Base-by-base conservation (phyloP, 2,113 vertebrate species). In the Cheirogaleus medius region DNA sequence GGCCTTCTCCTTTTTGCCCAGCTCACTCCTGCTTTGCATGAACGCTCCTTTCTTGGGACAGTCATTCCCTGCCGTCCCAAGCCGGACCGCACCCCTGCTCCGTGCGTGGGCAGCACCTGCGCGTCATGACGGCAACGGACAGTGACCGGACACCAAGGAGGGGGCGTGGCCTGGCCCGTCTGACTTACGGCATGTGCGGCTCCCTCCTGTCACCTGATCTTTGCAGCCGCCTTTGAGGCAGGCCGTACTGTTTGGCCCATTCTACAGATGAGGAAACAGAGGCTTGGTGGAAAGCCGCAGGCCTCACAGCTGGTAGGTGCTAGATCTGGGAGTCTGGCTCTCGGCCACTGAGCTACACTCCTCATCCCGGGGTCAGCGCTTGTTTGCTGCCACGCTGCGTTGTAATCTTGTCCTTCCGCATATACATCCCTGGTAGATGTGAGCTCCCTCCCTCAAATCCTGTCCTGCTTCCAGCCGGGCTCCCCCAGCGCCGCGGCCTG, bases 161-260 rank as follows among this genome's bases (percentile, higher is more conserved):
- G 27, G 52, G 64, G 63, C 27, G 1, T 4, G 18, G 27, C 39
- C 37, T 8, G 18, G 2, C 12, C 63, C 7, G 1, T 20, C 49
- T 68, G 13, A 1, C 63, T 21, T 2, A 5, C 2, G 56, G n/a
- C 1, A 0, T 4, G 12, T 18, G 0, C 8, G 8, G 5, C 25
- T 64, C 13, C 39, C 21, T 44, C 52, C 21, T 64, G 52, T 49
- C 20, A 0, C 32, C 90, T 27, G 20, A 27, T n/a, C 49, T 82
- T 56, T 60, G 3, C 6, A 14, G 54, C 60, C 34, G 5, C 23
- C 54, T 52, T 13, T 52, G 58, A 63, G 37, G 44, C 11, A 25
- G 60, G 56, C 8, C 1, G 32, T 66, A 0, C 20, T 84, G 77
- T 37, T 14, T 3, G 64, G 9, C 34, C 68, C 80, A 54, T 85